Base-by-base conservation (phyloP, 2,888 invertebrate species). In the Apocheima hispidaria region DNA sequence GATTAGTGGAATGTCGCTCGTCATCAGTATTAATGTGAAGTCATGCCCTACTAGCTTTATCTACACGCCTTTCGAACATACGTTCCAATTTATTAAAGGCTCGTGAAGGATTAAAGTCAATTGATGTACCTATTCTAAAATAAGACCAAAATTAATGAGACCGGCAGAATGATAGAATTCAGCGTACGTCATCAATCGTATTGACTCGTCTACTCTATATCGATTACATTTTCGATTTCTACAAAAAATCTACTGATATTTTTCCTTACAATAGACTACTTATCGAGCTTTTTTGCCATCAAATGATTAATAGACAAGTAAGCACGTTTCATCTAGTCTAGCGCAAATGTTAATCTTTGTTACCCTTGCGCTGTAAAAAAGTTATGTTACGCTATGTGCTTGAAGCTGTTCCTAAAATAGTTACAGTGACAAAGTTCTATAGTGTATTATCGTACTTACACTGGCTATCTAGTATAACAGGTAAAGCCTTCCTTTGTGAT, bases 401-500 rank as follows among this genome's bases (percentile, higher is more conserved):
- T 50, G n/a, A n/a, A 30, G 36, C 30, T 38, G 21, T 23, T 23
- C 6, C 16, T 16, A 16, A 51, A 52, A 48, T 14, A 21, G 16
- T 41, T 35, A 41, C 20, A 35, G 26, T 16, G 61, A 52, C 51
- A 61, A 40, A 35, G 56, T 51, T 18, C 44, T 52, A 35, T 18
- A 10, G 12, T 12, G 38, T 33, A 20, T n/a, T 57, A 53, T 30
- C 36, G 43, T 56, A 64, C 58, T 55, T 61, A 48, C 63, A 64
- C 52, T 46, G 44, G 46, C 57, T 71, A 67, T 68, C 67, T 68
- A 69, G 69, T 68, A 52, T 44, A 67, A 65, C 73, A 65, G 67
- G 67, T 68, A 69, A 72, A 65, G 71, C 64, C 72, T 69, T 73
- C 71, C 74, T 82, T 82, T 82, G 82, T 83, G 70, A 69, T 69